phyloP scores from a whole-genome alignment of 2,888 invertebrate species.

The Volucella bombylans region DNA sequence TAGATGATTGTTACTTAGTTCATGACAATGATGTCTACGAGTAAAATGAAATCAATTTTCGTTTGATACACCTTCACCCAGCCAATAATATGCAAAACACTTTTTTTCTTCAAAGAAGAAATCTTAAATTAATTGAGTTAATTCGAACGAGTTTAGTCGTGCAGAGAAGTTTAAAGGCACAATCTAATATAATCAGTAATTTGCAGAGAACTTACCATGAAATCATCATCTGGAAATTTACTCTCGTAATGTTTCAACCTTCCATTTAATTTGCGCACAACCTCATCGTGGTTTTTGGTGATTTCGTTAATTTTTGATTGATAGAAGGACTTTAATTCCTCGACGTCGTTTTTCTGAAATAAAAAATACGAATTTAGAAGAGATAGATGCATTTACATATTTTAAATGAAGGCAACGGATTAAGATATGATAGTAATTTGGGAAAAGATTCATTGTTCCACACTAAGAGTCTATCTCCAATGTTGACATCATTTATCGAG shows the following conservation, averaged over 20 bases:
- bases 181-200: neutral
- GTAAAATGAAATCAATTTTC: constrained; percentile 11
- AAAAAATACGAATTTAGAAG: neutral
- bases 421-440: too few species aligned
- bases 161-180: constrained; percentile 33
- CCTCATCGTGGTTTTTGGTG: constrained; percentile 78
- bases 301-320: constrained; percentile 81
- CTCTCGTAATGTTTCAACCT: constrained; percentile 80
- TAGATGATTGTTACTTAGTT: constrained; percentile 27
- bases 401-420: constrained; percentile 8
- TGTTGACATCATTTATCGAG: too few species aligned
- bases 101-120: constrained; percentile 14
- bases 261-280: constrained; percentile 78
- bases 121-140: constrained; percentile 61
- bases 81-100: constrained; percentile 66
- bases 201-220: constrained; percentile 78
- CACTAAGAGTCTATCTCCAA: too few species aligned
- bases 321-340: constrained; percentile 80
- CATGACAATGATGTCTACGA: constrained; percentile 32
- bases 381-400: neutral
- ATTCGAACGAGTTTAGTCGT: constrained; percentile 58
- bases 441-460: too few species aligned
- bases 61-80: constrained; percentile 65
- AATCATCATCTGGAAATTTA: constrained; percentile 81
- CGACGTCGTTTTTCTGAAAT: constrained; percentile 77